These are phyloP conservation scores for Aeoliscus strigatus DNA, from an alignment of 2,797 vertebrate genomes.

Conservation along the genomic window DNA sequence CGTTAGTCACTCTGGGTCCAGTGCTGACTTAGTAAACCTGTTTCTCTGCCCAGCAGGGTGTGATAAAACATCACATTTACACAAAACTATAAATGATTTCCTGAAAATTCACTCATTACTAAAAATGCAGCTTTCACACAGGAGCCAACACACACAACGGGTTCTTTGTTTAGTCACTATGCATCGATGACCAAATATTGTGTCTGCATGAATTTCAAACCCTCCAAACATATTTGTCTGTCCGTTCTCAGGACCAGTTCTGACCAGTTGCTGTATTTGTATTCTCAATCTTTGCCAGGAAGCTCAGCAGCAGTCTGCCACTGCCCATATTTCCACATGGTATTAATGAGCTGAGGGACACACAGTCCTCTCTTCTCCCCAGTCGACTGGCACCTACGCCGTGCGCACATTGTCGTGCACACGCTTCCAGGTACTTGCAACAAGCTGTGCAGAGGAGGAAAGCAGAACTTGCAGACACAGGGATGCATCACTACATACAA, in stretches of 20 bases:
- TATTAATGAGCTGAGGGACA: constrained; percentile 60
- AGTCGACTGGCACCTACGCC: constrained; percentile 27
- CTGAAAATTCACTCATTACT: no score
- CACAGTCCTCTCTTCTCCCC: constrained; percentile 37
- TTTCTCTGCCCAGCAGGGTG: not conserved
- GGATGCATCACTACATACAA: no score
- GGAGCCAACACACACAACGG: not conserved
- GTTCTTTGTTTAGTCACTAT: constrained; percentile 2
- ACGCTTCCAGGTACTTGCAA: not conserved
- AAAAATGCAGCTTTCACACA: not conserved
- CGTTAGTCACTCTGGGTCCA: no score
- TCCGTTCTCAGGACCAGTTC: constrained; percentile 25
- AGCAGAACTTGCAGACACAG: no score
- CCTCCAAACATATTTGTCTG: constrained; percentile 2
- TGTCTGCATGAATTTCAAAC: constrained; percentile 8
- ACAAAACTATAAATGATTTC: no score
- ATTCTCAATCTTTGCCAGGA: constrained; percentile 41
- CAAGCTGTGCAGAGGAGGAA: not conserved
- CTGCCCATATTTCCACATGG: constrained; percentile 48
- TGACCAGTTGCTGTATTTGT: constrained; percentile 48
- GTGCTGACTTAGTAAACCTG: constrained; percentile 14
- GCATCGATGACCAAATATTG: no score
- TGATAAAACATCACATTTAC: no score
- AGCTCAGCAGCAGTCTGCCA: constrained; percentile 41
- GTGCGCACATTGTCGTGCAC: constrained; percentile 1